Evolutionary conservation across 2,888 invertebrate genomes (phyloP).

Genomic region (Limnephilus rhombicus): DNA sequence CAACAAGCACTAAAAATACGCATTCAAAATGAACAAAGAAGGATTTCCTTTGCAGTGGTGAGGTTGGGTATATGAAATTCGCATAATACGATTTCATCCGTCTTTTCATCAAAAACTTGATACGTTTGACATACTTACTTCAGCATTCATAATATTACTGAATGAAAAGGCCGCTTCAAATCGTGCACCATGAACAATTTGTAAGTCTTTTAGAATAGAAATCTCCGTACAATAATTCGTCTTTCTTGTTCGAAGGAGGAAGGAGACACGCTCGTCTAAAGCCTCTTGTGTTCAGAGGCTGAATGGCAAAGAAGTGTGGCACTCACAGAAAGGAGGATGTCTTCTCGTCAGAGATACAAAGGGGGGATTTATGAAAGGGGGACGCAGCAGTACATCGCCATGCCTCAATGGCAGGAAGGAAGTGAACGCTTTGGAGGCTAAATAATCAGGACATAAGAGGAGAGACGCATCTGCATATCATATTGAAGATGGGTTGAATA

Average conservation of each 20-base stretch:
- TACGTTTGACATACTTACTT: conserved; percentile 25
- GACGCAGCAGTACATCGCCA: not conserved
- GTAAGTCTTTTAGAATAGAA: conserved; percentile 15
- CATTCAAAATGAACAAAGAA: not conserved
- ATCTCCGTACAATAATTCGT: conserved; percentile 13
- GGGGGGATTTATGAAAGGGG: conserved; percentile 54
- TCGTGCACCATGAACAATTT: conserved; percentile 22
- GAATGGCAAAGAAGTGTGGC: conserved; percentile 23
- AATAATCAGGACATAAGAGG: not conserved
- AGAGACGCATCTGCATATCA: conserved; percentile 21
- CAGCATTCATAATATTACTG: not conserved
- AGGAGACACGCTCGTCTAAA: conserved; percentile 1
- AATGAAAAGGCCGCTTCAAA: conserved; percentile 14
- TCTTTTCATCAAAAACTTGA: conserved; percentile 19
- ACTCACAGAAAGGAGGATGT: conserved; percentile 59
- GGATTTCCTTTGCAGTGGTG: not conserved
- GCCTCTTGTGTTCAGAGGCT: not conserved
- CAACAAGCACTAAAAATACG: not conserved
- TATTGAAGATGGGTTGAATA: not conserved
- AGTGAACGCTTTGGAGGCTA: conserved; percentile 49
- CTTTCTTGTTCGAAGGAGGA: conserved; percentile 21
- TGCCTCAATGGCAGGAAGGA: conserved; percentile 60
- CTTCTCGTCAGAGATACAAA: conserved; percentile 61
- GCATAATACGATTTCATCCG: conserved; percentile 2
- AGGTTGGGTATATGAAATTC: not conserved